Conservation (phyloP, 2,797 vertebrate species). For the Vespertilio murinus region DNA sequence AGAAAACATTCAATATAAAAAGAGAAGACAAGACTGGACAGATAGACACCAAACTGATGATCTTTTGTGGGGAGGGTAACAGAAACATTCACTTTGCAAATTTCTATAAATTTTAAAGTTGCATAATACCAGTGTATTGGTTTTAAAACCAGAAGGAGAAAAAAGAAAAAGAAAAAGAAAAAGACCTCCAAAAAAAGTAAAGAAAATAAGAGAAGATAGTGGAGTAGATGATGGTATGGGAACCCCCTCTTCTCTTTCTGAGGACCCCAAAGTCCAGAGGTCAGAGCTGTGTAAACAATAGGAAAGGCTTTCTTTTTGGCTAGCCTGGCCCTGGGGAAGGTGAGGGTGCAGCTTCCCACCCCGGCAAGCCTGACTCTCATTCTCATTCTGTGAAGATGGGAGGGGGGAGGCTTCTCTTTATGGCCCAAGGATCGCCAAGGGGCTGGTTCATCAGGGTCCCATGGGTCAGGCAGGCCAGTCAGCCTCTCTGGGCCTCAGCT, state of each 20-base stretch:
- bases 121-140: background rate
- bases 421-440: background rate
- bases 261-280: background rate
- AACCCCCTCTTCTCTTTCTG: background rate
- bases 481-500: background rate
- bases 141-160: background rate
- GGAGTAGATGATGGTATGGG: background rate
- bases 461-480: background rate
- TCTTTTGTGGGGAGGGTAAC: background rate
- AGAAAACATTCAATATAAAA: background rate
- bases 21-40: background rate
- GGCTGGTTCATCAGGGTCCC: background rate
- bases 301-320: background rate
- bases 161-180: fast-evolving
- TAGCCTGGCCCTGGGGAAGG: background rate
- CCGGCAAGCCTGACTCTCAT: background rate
- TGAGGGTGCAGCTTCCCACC: background rate
- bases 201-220: background rate
- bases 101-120: background rate
- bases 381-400: background rate
- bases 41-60: background rate
- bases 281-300: background rate
- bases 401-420: background rate
- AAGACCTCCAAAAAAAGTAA: background rate
- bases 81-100: background rate